Conservation (phyloP, 1,140 invertebrate genomes). For the Drosophila insularis region DNA sequence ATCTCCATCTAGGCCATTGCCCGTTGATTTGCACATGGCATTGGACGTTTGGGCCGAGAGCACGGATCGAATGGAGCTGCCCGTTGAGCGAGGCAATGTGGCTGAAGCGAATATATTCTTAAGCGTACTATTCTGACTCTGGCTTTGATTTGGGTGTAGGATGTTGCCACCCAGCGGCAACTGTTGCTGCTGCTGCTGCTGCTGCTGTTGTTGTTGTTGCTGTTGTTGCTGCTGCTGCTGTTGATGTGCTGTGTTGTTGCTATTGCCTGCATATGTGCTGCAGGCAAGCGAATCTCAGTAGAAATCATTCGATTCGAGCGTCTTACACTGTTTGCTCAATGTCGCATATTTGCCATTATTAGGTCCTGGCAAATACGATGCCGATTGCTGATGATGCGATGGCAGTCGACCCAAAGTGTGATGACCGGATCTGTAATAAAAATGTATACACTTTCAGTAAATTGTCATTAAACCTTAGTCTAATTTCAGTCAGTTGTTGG, state of each 20-base stretch:
- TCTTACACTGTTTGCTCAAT: conserved; percentile 96
- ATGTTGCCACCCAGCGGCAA: conserved; percentile 51
- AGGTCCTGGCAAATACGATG: conserved; percentile 82
- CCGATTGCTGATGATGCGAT: conserved; percentile 81
- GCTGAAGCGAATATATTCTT: conserved; percentile 81
- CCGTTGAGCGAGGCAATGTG: conserved; percentile 75
- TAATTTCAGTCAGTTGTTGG: conserved; percentile 2
- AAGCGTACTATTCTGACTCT: conserved; percentile 60
- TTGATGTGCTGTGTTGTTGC: conserved; percentile 79
- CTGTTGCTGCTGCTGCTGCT: conserved; percentile 59
- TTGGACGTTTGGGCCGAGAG: conserved; percentile 72
- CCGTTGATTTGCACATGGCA: conserved; percentile 72
- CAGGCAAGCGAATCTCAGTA: conserved; percentile 92
- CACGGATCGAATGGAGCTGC: conserved; percentile 76
- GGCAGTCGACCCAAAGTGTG: conserved; percentile 84
- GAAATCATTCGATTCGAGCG: conserved; percentile 95
- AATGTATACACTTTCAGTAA: neutral
- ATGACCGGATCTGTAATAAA: conserved; percentile 73
- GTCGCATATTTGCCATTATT: conserved; percentile 93
- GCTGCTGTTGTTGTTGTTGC: conserved; percentile 62
- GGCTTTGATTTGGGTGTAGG: conserved; percentile 32
- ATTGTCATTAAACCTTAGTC: neutral
- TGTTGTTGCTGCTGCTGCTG: conserved; percentile 66
- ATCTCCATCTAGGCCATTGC: conserved; percentile 65
- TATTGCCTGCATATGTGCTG: conserved; percentile 83